Percentiles rank a stretch among this genome's conserved stretches.
phyloP scores from a whole-genome alignment of 2,113 vertebrate genomes.

The Albula glossodonta region DNA sequence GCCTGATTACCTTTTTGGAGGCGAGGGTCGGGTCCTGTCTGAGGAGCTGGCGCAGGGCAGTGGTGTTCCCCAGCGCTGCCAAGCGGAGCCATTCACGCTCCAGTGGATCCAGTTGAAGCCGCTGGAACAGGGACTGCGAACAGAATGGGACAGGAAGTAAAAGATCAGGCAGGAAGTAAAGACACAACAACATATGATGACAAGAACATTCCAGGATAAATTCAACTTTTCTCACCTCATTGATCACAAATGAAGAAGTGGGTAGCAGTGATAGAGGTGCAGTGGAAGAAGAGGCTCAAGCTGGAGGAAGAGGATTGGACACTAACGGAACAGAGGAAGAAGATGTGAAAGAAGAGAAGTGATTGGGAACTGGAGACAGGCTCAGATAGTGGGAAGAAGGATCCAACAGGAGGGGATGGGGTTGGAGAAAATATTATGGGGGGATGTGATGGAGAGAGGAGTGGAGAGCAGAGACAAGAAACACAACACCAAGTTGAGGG shows the following conservation, averaged over 20 bases:
- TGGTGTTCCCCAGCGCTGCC: slow-evolving; percentile 40
- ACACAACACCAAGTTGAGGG: neutral
- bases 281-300: slow-evolving; percentile 21
- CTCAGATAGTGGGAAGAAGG: slow-evolving; percentile 38
- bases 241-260: neutral
- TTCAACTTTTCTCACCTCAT: too few relatives aligned
- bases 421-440: neutral
- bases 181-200: too few relatives aligned
- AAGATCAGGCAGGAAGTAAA: neutral
- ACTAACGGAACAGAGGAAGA: slow-evolving; percentile 50
- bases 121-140: slow-evolving; percentile 42
- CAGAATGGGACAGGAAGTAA: slow-evolving; percentile 10
- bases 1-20: slow-evolving; percentile 62
- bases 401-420: slow-evolving; percentile 14
- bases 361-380: slow-evolving; percentile 41
- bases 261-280: slow-evolving; percentile 30
- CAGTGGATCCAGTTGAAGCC: slow-evolving; percentile 17
- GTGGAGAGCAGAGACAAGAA: slow-evolving; percentile 37
- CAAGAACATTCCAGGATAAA: too few relatives aligned
- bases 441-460: slow-evolving; percentile 24
- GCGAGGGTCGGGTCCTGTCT: slow-evolving; percentile 37
- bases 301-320: neutral
- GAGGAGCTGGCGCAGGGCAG: slow-evolving; percentile 44
- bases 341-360: slow-evolving; percentile 57
- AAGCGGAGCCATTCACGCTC: slow-evolving; percentile 21